phyloP scores from a whole-genome alignment of 2,113 vertebrate genomes.

The Scopus umbretta region DNA sequence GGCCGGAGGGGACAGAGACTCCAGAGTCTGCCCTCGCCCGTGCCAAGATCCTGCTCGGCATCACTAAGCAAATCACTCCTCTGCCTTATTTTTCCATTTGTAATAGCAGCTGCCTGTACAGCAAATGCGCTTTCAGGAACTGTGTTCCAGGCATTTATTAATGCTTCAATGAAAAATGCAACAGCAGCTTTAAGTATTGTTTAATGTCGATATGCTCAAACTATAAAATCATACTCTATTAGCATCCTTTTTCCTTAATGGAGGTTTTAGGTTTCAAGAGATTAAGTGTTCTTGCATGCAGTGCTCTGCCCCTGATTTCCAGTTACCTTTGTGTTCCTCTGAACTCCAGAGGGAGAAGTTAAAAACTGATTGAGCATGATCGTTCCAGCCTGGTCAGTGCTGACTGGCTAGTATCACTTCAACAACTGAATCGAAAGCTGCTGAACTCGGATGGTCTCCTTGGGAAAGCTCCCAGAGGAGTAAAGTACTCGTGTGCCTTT shows the following conservation, averaged over 20 bases:
- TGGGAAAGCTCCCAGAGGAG: background rate
- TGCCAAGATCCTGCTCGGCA: background rate
- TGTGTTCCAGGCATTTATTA: background rate
- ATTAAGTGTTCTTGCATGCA: background rate
- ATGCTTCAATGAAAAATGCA: background rate
- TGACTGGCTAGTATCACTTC: background rate
- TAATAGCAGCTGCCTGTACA: background rate
- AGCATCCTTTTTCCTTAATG: background rate
- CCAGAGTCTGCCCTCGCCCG: background rate
- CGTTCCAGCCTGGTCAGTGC: background rate
- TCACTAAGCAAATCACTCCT: background rate
- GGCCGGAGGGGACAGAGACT: background rate
- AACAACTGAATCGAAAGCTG: background rate
- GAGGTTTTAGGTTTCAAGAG: background rate
- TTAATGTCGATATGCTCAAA: background rate
- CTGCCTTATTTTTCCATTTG: background rate
- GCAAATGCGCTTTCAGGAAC: background rate
- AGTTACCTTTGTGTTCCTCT: background rate
- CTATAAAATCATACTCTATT: background rate
- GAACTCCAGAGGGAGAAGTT: background rate
- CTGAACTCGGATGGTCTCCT: background rate
- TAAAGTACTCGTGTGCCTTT: background rate
- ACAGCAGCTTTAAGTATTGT: background rate
- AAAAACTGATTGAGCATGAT: fast-evolving
- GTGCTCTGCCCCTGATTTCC: background rate